Conservation (phyloP, 2,797 vertebrate species). For the Bucorvus abyssinicus region DNA sequence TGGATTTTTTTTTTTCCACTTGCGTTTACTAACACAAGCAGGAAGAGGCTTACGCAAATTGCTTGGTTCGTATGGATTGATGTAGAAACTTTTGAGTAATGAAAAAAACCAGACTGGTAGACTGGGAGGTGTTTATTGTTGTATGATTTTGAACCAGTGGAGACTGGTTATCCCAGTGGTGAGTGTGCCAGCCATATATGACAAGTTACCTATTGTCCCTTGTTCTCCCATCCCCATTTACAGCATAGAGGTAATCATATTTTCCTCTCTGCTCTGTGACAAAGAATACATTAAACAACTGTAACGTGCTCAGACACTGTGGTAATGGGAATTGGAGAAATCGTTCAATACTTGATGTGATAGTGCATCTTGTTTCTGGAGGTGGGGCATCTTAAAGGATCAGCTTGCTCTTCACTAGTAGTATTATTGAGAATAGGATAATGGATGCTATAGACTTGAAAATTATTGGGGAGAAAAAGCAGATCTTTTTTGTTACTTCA, state of each 20-base stretch:
- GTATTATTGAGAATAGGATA: background rate
- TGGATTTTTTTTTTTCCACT: background rate
- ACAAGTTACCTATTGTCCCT: constrained; percentile 4
- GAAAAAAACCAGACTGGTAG: background rate
- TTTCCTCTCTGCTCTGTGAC: constrained; percentile 46
- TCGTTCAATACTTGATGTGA: constrained; percentile 26
- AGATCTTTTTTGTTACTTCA: background rate
- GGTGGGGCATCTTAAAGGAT: constrained; percentile 25
- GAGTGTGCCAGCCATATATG: background rate
- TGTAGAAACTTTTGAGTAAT: background rate
- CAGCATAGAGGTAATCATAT: constrained; percentile 24
- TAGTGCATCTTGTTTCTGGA: constrained; percentile 44
- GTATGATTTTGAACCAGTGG: background rate
- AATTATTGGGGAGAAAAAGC: background rate
- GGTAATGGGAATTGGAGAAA: constrained; percentile 37
- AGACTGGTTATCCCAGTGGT: background rate
- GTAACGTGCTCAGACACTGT: constrained; percentile 15
- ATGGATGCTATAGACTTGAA: background rate
- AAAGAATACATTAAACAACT: constrained; percentile 49
- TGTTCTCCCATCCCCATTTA: constrained; percentile 7
- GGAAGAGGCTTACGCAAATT: background rate
- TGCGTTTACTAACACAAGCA: background rate
- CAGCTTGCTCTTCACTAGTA: background rate
- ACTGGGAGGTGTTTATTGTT: background rate
- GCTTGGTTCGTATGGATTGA: background rate